Evolutionary conservation across 2,888 invertebrate species (phyloP).

Genomic region (Zaprionus bogoriensis): DNA sequence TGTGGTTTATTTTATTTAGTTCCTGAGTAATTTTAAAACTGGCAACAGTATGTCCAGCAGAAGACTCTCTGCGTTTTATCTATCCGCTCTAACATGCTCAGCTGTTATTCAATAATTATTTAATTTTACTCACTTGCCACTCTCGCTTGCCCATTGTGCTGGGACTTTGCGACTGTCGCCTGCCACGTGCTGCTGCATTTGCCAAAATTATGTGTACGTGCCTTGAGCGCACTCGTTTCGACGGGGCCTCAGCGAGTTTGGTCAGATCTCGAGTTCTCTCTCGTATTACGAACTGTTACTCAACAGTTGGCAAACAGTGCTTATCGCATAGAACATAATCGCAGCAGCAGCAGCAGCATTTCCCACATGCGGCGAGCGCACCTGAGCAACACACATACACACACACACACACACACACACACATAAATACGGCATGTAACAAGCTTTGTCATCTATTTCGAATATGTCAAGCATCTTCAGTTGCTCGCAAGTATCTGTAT

Average conservation of each 20-base stretch:
- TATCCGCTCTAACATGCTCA: too few relatives aligned
- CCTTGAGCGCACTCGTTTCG: not conserved
- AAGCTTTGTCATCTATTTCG: not conserved
- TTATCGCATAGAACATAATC: constrained; percentile 6
- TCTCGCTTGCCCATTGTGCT: not conserved
- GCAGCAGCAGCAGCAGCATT: not conserved
- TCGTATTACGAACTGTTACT: not conserved
- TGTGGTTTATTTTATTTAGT: too few relatives aligned
- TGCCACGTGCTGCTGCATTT: not conserved
- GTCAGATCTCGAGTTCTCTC: not conserved
- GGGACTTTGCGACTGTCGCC: not conserved
- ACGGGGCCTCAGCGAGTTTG: not conserved
- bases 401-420: not conserved
- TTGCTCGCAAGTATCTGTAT: not conserved
- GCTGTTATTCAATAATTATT: too few relatives aligned
- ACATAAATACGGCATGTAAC: not conserved
- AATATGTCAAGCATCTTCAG: not conserved
- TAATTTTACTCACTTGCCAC: too few relatives aligned
- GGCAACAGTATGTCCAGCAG: too few relatives aligned
- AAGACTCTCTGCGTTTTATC: too few relatives aligned
- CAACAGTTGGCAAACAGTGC: not conserved
- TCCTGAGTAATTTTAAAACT: too few relatives aligned
- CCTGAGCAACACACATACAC: not conserved
- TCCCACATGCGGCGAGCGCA: not conserved
- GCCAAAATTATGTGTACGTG: not conserved